Conservation (phyloP, 2,888 invertebrate species). For the Pterobdella sp. region DNA sequence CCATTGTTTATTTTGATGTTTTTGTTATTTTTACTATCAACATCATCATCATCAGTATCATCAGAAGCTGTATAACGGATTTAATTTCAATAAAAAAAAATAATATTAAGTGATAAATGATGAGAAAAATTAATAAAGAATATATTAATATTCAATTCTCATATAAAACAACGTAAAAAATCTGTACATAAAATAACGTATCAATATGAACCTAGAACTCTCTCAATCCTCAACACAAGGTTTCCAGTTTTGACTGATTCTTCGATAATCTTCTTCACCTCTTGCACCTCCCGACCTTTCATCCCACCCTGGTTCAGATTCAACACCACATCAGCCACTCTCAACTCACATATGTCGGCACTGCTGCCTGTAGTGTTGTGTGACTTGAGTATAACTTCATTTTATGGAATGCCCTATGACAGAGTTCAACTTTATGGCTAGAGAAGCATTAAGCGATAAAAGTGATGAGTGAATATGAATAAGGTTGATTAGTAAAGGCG, state of each 20-base stretch:
- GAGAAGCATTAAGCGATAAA: too few relatives aligned
- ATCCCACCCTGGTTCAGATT: conserved; percentile 7
- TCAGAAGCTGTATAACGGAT: too few relatives aligned
- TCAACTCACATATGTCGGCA: conserved; percentile 20
- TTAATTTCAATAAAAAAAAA: too few relatives aligned
- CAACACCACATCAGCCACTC: conserved; percentile 10
- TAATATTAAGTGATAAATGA: background rate
- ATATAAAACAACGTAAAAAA: background rate
- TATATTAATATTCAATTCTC: background rate
- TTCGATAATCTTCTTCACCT: background rate
- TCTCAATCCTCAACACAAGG: conserved; percentile 16
- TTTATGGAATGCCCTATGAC: too few relatives aligned
- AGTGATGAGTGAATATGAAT: too few relatives aligned
- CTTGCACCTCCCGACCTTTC: background rate
- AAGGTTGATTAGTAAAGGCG: too few relatives aligned
- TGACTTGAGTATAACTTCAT: too few relatives aligned
- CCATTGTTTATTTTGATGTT: too few relatives aligned
- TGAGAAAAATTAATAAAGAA: background rate
- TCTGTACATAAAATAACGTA: too few relatives aligned
- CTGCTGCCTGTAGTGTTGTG: conserved; percentile 21
- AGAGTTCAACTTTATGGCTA: too few relatives aligned
- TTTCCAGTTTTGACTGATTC: conserved; percentile 1
- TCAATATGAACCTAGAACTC: conserved; percentile 5
- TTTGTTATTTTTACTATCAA: too few relatives aligned
- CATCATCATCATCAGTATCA: too few relatives aligned